Evolutionary conservation across 2,888 invertebrate species (phyloP).

Genomic region (Caprella mutica): DNA sequence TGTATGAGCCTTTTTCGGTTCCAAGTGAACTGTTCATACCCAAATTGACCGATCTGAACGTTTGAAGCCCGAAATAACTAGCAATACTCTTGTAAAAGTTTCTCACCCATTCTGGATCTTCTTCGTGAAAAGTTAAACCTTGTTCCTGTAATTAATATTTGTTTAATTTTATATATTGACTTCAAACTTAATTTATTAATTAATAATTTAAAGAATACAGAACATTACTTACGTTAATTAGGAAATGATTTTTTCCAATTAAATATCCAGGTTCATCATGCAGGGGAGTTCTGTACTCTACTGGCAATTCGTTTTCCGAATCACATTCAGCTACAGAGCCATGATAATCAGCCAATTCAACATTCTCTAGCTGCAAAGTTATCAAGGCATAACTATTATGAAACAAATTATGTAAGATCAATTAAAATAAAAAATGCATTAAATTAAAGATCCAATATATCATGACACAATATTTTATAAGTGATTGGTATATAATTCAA

Average conservation of each 20-base stretch:
- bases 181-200: neutral
- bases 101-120: neutral
- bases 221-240: neutral
- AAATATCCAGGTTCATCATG: neutral
- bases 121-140: neutral
- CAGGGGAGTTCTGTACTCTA: neutral
- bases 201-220: neutral
- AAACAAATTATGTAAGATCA: neutral
- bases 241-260: neutral
- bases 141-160: neutral
- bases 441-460: too few species aligned
- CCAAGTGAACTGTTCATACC: too few species aligned
- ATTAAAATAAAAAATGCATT: too few species aligned
- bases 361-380: neutral
- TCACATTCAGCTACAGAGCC: neutral
- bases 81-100: conserved; percentile 5
- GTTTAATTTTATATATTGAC: neutral
- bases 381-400: neutral
- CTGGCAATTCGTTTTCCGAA: neutral
- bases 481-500: too few species aligned
- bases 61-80: too few species aligned
- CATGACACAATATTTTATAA: too few species aligned
- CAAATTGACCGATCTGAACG: too few species aligned
- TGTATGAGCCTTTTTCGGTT: too few species aligned
- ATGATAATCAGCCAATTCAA: neutral